These are phyloP conservation scores for Anthoscopus minutus DNA, from an alignment of 2,113 vertebrate genomes.

Conservation along the genomic window DNA sequence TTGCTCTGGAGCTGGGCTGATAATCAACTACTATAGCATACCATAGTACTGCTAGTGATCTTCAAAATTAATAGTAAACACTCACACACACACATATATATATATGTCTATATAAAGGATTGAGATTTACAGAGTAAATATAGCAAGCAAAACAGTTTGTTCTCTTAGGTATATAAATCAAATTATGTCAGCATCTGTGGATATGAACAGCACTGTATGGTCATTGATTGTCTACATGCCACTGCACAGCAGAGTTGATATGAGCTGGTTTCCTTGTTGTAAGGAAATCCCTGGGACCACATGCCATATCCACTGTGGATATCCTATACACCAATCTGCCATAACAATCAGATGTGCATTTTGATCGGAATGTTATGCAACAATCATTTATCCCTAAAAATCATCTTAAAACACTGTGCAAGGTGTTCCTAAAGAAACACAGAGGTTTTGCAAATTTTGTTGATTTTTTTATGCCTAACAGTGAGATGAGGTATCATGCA, in stretches of 20 bases:
- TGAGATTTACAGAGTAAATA: constrained; percentile 6
- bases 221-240: neutral
- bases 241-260: neutral
- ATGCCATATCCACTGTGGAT: neutral
- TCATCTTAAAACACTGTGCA: neutral
- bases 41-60: neutral
- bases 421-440: neutral
- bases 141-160: neutral
- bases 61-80: neutral
- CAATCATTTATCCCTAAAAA: neutral
- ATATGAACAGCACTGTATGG: neutral
- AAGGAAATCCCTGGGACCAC: neutral
- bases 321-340: neutral
- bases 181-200: neutral
- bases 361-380: neutral
- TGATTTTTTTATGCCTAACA: neutral
- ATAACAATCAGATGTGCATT: neutral
- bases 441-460: neutral
- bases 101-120: neutral
- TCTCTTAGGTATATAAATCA: neutral
- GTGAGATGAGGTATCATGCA: neutral
- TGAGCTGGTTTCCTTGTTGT: neutral
- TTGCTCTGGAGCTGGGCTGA: neutral
- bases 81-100: too few species aligned
- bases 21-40: neutral